Evolutionary conservation across 2,113 vertebrate species (phyloP).

Genomic region (Thamnaconus septentrionalis): DNA sequence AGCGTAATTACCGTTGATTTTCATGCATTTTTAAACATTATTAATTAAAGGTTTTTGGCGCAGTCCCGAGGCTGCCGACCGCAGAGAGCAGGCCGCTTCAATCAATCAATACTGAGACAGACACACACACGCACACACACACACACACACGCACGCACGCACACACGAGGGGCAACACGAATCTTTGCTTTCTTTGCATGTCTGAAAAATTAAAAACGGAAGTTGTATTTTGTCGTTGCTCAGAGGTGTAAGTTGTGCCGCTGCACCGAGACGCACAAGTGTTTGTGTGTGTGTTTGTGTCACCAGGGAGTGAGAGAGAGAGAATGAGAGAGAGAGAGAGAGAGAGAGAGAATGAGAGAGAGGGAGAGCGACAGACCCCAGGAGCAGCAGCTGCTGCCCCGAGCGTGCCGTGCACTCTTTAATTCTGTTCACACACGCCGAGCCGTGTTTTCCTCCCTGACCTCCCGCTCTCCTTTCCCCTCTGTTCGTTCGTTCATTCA

Average conservation of each 20-base stretch:
- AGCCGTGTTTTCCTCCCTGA: neutral
- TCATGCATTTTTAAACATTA: constrained; percentile 25
- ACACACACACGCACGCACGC: neutral
- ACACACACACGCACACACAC: too few species aligned
- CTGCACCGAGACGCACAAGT: constrained; percentile 6
- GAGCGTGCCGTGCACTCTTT: constrained; percentile 10
- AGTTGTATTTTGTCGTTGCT: constrained; percentile 20
- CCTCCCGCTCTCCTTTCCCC: too few species aligned
- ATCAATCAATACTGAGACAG: constrained; percentile 14
- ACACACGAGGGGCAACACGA: constrained; percentile 7
- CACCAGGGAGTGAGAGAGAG: constrained; percentile 8
- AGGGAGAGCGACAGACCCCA: constrained; percentile 47
- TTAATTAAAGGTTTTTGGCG: constrained; percentile 46
- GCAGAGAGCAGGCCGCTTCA: constrained; percentile 23
- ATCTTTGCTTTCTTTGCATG: constrained; percentile 18
- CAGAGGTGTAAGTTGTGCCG: constrained; percentile 25
- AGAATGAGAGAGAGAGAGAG: constrained; percentile 1
- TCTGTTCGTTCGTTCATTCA: too few species aligned
- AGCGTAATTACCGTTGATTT: constrained; percentile 38
- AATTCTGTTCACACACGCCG: constrained; percentile 1
- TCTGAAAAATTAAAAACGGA: constrained; percentile 26
- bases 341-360: constrained; percentile 16
- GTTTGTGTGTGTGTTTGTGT: constrained; percentile 12
- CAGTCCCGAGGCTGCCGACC: constrained; percentile 8
- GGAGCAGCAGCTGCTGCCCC: constrained; percentile 63